Conservation (phyloP, 2,113 vertebrate genomes). For the Salvelinus namaycush region DNA sequence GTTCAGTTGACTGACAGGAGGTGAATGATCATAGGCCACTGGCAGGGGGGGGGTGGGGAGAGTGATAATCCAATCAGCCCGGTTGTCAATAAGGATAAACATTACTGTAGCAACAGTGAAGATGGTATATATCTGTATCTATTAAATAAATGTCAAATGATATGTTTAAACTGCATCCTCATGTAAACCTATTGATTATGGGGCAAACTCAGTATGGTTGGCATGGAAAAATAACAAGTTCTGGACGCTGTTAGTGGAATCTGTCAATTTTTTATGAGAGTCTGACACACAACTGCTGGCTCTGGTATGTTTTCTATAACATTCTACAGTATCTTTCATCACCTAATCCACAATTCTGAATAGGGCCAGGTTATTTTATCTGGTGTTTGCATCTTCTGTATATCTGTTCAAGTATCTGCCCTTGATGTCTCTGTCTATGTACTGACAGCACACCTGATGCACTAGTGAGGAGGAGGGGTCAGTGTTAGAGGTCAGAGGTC, state of each 20-base stretch:
- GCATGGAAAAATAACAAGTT: neutral
- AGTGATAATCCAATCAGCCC: constrained; percentile 51
- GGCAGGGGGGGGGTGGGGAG: constrained; percentile 15
- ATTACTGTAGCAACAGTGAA: neutral
- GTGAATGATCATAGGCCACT: constrained; percentile 35
- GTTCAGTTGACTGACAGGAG: constrained; percentile 56
- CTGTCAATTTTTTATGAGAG: too few species aligned
- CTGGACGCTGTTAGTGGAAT: too few species aligned
- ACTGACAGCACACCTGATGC: constrained; percentile 26
- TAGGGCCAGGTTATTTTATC: too few species aligned
- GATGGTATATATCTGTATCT: constrained; percentile 21
- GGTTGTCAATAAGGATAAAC: neutral
- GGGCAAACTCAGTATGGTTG: neutral
- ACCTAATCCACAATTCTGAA: too few species aligned
- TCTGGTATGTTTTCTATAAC: too few species aligned
- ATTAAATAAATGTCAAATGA: constrained; percentile 16
- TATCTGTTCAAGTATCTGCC: too few species aligned
- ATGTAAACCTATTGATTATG: neutral
- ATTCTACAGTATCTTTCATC: too few species aligned
- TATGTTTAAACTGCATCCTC: neutral
- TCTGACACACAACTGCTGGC: too few species aligned
- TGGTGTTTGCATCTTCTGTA: too few species aligned
- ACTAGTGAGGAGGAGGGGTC: constrained; percentile 20
- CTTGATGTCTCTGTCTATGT: constrained; percentile 21
- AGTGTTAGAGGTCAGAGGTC: constrained; percentile 10